A percentile compares a stretch with the other conserved stretches of the same genome.
These are phyloP conservation scores for Enteromius radiatus DNA, from an alignment of 2,797 vertebrate genomes.

Conservation along the genomic window DNA sequence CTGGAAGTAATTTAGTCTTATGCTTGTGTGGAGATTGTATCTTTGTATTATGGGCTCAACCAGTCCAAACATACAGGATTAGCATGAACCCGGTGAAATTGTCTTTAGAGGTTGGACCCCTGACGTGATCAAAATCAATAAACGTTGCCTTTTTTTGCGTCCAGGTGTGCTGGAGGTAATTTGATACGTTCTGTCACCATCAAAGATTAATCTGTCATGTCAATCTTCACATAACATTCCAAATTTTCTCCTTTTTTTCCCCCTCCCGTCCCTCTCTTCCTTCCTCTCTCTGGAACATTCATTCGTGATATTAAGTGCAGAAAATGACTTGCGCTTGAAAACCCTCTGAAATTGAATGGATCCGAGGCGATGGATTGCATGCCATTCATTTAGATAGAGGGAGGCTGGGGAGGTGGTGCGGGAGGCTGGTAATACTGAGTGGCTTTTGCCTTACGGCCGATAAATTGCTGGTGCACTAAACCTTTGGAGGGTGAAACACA, in stretches of 20 bases:
- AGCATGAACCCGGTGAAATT: constrained; percentile 53
- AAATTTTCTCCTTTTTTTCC: constrained; percentile 35
- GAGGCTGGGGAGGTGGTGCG: constrained; percentile 13
- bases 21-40: constrained; percentile 69
- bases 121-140: constrained; percentile 56
- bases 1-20: constrained; percentile 69
- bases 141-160: constrained; percentile 41
- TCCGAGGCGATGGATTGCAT: constrained; percentile 62
- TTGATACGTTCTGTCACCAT: constrained; percentile 58
- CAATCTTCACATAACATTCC: constrained; percentile 50
- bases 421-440: constrained; percentile 54
- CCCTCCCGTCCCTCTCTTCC: constrained; percentile 20
- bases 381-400: constrained; percentile 61
- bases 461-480: constrained; percentile 63
- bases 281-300: constrained; percentile 59
- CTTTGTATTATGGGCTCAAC: constrained; percentile 42
- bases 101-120: constrained; percentile 47
- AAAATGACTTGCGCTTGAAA: constrained; percentile 65
- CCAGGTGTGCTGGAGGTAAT: constrained; percentile 53
- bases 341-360: constrained; percentile 62
- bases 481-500: constrained; percentile 62
- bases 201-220: constrained; percentile 62
- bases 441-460: constrained; percentile 62
- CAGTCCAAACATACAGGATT: constrained; percentile 52
- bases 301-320: constrained; percentile 62